Evolutionary conservation across 2,888 invertebrate genomes (phyloP), one percentile per base, ranked within the genome.

Genomic region (Galeruca laticollis): DNA sequence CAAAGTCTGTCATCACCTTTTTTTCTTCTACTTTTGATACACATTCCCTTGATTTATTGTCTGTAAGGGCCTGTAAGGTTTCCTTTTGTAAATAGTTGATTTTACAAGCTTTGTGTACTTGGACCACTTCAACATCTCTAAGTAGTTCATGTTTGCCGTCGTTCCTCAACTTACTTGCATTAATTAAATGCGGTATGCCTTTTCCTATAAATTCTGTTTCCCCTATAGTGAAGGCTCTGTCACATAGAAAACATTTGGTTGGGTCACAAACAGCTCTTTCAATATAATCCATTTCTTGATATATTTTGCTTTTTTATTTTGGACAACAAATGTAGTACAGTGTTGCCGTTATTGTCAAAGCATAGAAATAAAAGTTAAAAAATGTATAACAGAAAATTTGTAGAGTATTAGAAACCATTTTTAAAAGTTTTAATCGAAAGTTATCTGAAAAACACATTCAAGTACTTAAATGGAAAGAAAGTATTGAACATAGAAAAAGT

Each of bases 131-230:
- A 2, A 47, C 47, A 6, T 60, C 26, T 18, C 26, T n/a, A 15
- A 60, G 47, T 31, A 43, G 11, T 49, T 60, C 47, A 26, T 47
- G 43, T 60, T 60, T 60, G 6, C 31, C 47, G 15, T 60, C 60
- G 21, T 60, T 21, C 15, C 31, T 60, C 9, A 26, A 40, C 26
- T 60, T 60, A 47, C 60, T 60, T 9, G 60, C 60, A 2, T 43
- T 20, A 9, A 60, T 26, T 47, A 60, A 21, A 47, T 43, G 21
- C 11, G 60, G 60, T 15, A 60, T 60, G 21, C 60, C 60, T 60
- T 60, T 60, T 47, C 60, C 60, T 47, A 60, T 26, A 60, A 60
- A 47, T 26, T 60, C 60, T 15, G 43, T 60, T 60, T 60, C 60
- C 3, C 47, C 47, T 4, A 15, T 26, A 10, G 20, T 26, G 9